These are phyloP conservation scores for Vombatus ursinus DNA, from an alignment of 2,113 vertebrate species.

Conservation along the genomic window DNA sequence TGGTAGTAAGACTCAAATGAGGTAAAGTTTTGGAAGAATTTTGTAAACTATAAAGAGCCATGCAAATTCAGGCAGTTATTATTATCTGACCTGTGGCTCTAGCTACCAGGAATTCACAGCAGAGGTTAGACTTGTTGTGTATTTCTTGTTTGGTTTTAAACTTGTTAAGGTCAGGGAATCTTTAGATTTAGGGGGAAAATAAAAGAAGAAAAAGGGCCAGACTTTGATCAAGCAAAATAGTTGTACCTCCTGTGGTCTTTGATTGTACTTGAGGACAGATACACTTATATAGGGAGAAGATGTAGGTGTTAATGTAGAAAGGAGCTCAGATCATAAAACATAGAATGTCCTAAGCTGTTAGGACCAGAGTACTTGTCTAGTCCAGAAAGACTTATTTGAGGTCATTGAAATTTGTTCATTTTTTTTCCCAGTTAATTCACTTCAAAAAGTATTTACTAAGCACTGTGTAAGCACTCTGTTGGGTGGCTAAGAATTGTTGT, in stretches of 20 bases:
- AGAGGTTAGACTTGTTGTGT: too few relatives aligned
- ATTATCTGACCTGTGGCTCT: background rate
- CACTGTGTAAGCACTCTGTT: too few relatives aligned
- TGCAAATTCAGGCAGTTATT: background rate
- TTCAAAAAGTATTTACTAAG: too few relatives aligned
- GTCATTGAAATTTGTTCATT: too few relatives aligned
- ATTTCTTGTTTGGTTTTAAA: too few relatives aligned
- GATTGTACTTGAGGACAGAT: too few relatives aligned
- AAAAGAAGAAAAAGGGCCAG: background rate
- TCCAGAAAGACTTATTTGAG: too few relatives aligned
- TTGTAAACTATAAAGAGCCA: background rate
- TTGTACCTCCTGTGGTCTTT: background rate
- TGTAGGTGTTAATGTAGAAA: background rate
- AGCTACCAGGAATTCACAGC: background rate
- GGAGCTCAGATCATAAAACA: too few relatives aligned
- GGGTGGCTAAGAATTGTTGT: too few relatives aligned
- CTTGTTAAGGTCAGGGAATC: background rate
- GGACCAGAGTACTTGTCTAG: too few relatives aligned
- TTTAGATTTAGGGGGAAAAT: background rate
- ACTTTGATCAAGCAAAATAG: background rate
- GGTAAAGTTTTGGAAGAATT: background rate
- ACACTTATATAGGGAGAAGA: background rate
- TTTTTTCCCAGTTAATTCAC: too few relatives aligned
- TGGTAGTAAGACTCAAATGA: background rate
- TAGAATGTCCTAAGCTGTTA: too few relatives aligned